These are phyloP conservation scores for Aythya baeri DNA, from an alignment of 2,113 vertebrate genomes.

Conservation along the genomic window DNA sequence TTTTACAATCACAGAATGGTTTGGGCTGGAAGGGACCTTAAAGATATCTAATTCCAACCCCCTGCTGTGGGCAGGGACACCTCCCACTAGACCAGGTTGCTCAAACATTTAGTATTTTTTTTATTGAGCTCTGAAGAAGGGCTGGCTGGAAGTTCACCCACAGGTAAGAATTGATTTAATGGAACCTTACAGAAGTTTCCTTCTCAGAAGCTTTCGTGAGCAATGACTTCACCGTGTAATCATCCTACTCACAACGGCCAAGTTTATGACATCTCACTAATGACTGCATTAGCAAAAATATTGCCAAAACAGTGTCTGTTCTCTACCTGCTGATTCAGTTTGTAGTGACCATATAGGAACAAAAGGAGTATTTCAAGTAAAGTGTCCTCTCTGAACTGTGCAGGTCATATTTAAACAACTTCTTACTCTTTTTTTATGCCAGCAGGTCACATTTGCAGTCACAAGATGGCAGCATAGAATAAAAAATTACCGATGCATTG, in stretches of 20 bases:
- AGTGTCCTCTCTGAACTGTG: background rate
- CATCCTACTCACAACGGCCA: background rate
- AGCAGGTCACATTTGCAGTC: background rate
- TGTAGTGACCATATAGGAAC: background rate
- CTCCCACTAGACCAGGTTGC: too few species aligned
- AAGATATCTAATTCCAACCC: too few species aligned
- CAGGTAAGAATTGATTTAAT: background rate
- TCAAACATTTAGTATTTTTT: background rate
- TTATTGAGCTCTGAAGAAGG: background rate
- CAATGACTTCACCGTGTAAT: background rate
- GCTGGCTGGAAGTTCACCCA: background rate
- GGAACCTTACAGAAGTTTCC: background rate
- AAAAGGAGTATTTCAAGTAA: background rate
- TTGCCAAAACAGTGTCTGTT: background rate
- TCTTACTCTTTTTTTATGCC: background rate
- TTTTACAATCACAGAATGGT: too few species aligned
- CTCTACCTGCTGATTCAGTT: background rate
- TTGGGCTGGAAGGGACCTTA: too few species aligned
- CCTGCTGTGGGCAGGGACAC: too few species aligned
- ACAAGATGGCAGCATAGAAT: constrained; percentile 76
- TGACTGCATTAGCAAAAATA: background rate
- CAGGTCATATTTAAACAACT: background rate
- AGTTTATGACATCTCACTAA: background rate
- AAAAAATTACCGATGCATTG: background rate
- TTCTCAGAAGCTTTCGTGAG: background rate